Base-by-base conservation (phyloP, 2,113 vertebrate species). In the Dromaius novaehollandiae region DNA sequence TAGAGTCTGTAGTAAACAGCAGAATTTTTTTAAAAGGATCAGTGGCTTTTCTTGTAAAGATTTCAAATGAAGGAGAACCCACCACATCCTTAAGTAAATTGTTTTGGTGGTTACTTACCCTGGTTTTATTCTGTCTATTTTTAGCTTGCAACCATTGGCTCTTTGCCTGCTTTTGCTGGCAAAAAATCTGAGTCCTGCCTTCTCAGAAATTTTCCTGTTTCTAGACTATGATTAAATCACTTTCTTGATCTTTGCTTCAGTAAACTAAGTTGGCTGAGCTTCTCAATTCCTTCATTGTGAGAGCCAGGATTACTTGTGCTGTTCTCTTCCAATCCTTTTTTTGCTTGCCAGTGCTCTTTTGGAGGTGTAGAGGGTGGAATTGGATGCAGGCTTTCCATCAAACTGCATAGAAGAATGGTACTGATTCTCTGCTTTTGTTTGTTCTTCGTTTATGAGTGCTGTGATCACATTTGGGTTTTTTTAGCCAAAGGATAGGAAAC, bases 21-120 rank as follows among this genome's bases (percentile, higher is more conserved):
- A 94, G 36, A 42, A 75, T 79, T 69, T 77, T 82, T 94, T 95
- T 32, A 92, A 94, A 92, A 79, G 66, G 50, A 28, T 82, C 84
- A 79, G 92, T 95, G 96, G 94, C 94, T 97, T 97, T 92, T 90
- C 88, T 89, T 88, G 91, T 88, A 94, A 79, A 92, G 81, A 66
- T 95, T 93, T 96, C 94, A 96, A 95, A 96, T 95, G 94, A 92
- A 95, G 91, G 95, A 92, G 96, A 96, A 96, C 93, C 92, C 81
- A 96, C 95, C 93, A 95, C 96, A 96, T 96, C 96, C 95, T 97
- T 95, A 92, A 97, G 75, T 91, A 95, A 96, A 96, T 94, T 96
- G 90, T 92, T 97, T 90, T 96, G 82, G 95, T 96, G 96, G 96
- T 96, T 96, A 89, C 90, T 96, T 96, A 95, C 89, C 83, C 96